These are phyloP conservation scores for Endomychus coccineus DNA, from an alignment of 2,888 invertebrate species.

Conservation along the genomic window DNA sequence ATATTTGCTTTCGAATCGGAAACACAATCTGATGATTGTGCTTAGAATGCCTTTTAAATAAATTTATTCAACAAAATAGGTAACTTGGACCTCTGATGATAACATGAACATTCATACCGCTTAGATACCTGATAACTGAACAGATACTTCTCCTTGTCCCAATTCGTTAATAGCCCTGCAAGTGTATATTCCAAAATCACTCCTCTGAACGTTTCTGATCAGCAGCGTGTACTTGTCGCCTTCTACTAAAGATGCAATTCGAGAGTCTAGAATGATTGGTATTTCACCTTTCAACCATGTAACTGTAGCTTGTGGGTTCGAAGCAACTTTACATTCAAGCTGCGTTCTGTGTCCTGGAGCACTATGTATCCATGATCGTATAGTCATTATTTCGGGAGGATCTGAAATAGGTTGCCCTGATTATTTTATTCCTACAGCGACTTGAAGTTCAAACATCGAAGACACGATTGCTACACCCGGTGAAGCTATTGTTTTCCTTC, in stretches of 20 bases:
- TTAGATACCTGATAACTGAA: constrained; percentile 74
- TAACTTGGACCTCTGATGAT: no score
- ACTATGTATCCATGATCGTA: constrained; percentile 65
- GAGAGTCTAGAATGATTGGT: constrained; percentile 45
- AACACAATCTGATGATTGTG: no score
- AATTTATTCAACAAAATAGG: no score
- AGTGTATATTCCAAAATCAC: constrained; percentile 71
- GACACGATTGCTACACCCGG: no score
- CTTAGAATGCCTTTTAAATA: no score
- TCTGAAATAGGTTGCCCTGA: constrained; percentile 46
- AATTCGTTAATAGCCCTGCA: constrained; percentile 69
- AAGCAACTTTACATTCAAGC: constrained; percentile 60
- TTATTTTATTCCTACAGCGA: no score
- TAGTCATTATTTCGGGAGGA: constrained; percentile 62
- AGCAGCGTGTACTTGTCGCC: constrained; percentile 56
- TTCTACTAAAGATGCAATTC: constrained; percentile 44
- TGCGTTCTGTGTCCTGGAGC: constrained; percentile 63
- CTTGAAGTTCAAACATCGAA: no score
- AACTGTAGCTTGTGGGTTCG: constrained; percentile 63
- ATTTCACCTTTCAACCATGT: constrained; percentile 60
- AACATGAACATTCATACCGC: no score
- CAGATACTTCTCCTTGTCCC: constrained; percentile 61
- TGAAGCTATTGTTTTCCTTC: no score
- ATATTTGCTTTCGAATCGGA: no score
- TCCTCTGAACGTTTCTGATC: constrained; percentile 57